Conservation (phyloP, 92 coral and sea anemone genomes). For the Plumapathes pennacea region DNA sequence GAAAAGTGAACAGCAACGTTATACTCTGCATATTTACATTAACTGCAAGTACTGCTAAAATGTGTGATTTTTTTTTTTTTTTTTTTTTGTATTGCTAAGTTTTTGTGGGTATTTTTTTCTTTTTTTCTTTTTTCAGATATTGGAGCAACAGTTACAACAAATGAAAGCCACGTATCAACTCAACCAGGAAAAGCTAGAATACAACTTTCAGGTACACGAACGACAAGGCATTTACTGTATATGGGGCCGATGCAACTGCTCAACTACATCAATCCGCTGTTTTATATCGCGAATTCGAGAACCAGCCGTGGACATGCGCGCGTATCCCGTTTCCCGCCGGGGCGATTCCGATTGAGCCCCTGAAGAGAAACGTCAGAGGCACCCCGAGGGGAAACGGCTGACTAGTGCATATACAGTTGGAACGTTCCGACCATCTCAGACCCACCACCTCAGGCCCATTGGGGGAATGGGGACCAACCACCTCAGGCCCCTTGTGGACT, state of each 20-base stretch:
- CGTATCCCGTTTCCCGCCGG: no score
- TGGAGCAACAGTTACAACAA: slow-evolving; percentile 97
- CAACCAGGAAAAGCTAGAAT: slow-evolving; percentile 96
- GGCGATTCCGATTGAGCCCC: no score
- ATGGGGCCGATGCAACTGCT: neutral
- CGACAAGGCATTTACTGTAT: neutral
- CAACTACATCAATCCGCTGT: neutral
- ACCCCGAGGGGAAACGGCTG: no score
- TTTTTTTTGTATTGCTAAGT: neutral
- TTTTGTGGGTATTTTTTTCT: neutral
- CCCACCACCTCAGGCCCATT: no score
- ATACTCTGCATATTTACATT: neutral
- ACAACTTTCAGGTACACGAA: slow-evolving; percentile 81
- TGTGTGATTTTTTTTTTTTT: neutral
- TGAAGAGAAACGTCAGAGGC: no score
- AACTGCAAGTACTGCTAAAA: neutral
- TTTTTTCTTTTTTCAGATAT: slow-evolving; percentile 47
- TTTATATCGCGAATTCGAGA: neutral
- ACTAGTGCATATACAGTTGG: no score
- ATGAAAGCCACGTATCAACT: slow-evolving; percentile 99
- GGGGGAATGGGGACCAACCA: no score
- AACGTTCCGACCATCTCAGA: no score
- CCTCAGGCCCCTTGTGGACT: no score
- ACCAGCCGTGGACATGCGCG: no score
- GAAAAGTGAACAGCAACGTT: no score